Base-by-base conservation (phyloP, 2,888 invertebrate genomes). In the Leucophenga montana region DNA sequence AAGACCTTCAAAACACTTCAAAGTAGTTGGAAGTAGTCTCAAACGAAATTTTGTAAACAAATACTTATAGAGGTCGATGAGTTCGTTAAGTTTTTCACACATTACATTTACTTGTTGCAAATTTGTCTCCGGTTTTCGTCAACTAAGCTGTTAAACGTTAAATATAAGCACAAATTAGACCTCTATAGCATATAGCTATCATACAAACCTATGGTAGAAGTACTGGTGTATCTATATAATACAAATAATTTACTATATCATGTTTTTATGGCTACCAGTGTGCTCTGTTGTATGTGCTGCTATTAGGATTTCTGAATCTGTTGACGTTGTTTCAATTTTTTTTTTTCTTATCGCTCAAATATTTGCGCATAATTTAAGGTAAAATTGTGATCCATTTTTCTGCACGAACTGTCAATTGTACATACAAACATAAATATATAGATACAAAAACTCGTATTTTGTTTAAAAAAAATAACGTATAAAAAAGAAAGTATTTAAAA, bases 291-390 rank as follows among this genome's bases (percentile, higher is more conserved):
- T 16, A 3, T 3, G 14, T 48, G 50, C 50, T 50, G n/a, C 14
- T 50, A n/a, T 18, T n/a, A 18, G 8, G 16, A 4, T 4, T 50
- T 3, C 14, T 50, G 50, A 39, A 11, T 56, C 39, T 46, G 18
- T 62, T 64, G 48, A 16, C 16, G 46, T 48, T 48, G 20, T 22
- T n/a, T 39, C 39, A 33, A 39, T 39, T 39, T 39, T 8, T 39
- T 39, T 39, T 64, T 46, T 46, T 18, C n/a, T 64, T 64, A 8
- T 27, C 27, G 62, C 50, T 48, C 46, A 64, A 64, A 64, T 48
- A 64, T 64, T 64, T 64, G 27, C 33, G 62, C 62, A 64, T 64
- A 64, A 22, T 48, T 64, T 48, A 64, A 48, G 48, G 14, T 59
- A n/a, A 16, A 13, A 33, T 6, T n/a, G 50, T 50, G 14, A 6